Evolutionary conservation across 2,113 vertebrate genomes (phyloP).

Genomic region (Paratilapia polleni): DNA sequence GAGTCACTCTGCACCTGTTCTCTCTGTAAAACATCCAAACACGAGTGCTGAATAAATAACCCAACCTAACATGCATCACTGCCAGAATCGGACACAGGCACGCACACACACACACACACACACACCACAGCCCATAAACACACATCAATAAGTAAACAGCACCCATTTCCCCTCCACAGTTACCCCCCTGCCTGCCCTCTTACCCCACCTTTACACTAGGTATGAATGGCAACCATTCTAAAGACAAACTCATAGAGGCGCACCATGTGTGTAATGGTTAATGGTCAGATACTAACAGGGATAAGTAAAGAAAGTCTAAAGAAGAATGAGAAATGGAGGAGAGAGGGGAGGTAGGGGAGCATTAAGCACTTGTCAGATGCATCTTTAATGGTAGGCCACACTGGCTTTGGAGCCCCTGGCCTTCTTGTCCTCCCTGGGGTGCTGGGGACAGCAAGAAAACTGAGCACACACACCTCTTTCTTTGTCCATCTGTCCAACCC

Average conservation of each 20-base stretch:
- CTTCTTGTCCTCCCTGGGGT: conserved; percentile 69
- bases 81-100: conserved; percentile 69
- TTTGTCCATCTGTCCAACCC: conserved; percentile 67
- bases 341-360: conserved; percentile 20
- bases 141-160: conserved; percentile 82
- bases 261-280: conserved; percentile 47
- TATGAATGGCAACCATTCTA: conserved; percentile 55
- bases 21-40: conserved; percentile 84
- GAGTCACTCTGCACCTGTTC: conserved; percentile 81
- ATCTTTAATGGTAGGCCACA: conserved; percentile 74
- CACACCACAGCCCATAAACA: conserved; percentile 68
- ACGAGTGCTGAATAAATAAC: conserved; percentile 82
- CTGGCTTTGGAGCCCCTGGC: conserved; percentile 60
- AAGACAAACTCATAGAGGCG: conserved; percentile 52
- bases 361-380: conserved; percentile 64
- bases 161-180: conserved; percentile 67
- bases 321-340: conserved; percentile 21
- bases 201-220: conserved; percentile 9
- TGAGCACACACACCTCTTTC: conserved; percentile 45
- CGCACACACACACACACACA: conserved; percentile 44
- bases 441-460: conserved; percentile 71
- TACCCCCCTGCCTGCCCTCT: conserved; percentile 20
- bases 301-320: conserved; percentile 35
- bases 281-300: conserved; percentile 56
- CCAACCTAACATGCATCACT: conserved; percentile 71